Evolutionary conservation across 2,797 vertebrate genomes (phyloP), one percentile per base, ranked within the genome.

Genomic region (Sebastes minor): DNA sequence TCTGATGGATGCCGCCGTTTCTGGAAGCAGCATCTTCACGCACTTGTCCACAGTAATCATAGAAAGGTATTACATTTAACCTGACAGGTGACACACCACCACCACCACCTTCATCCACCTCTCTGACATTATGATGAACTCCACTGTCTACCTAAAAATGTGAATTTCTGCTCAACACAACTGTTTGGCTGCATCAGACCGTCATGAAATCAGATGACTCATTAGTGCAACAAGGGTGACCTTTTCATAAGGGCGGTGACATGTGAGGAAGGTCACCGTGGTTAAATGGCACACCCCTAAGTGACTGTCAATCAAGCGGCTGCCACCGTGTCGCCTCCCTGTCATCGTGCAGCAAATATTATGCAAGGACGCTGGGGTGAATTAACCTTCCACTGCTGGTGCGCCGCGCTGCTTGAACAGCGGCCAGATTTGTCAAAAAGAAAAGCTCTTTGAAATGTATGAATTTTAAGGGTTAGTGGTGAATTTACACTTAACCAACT

Each of bases 231-330:
- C 94, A 78, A 87, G 91, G 84, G 84, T 94, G 94, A 96, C 95
- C 95, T 96, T 96, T 96, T 95, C 95, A 95, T 80, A 38, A 90
- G 84, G 91, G 82, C 69, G 46, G 86, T 95, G 95, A 95, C 94
- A 95, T 90, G 89, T 86, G 90, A 67, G 90, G 93, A 95, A 94
- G 94, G 94, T 95, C 95, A 91, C 74, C 22, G 86, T 80, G 88
- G 87, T 86, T 92, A 92, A 94, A 94, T 95, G 95, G 92, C 95
- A 93, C 89, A 86, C 87, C 85, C 90, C 88, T 91, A 88, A 94
- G 90, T 92, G 94, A 81, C 92, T 94, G 95, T 94, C 95, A 95
- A 88, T 95, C 95, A 93, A 82, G 76, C 71, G 22, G 7, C 84
- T 76, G 88, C 89, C 88, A 80, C 87, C 67, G 71, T 73, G 90